These are phyloP conservation scores for Idris sp. DNA, from an alignment of 1,140 invertebrate species.

Conservation along the genomic window DNA sequence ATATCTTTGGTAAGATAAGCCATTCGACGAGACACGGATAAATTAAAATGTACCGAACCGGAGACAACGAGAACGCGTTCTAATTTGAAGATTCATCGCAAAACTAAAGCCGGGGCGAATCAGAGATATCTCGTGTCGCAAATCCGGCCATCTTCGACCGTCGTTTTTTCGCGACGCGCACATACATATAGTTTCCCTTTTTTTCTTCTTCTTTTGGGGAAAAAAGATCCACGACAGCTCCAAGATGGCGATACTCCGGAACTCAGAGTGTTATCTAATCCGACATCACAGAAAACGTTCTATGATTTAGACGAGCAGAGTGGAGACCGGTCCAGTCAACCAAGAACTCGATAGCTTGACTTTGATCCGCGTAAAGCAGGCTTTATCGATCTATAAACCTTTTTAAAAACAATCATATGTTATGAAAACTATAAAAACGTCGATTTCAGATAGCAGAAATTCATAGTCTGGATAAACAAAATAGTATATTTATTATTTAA, in stretches of 20 bases:
- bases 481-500: too few species aligned
- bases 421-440: conserved; percentile 31
- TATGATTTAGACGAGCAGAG: conserved; percentile 58
- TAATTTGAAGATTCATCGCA: conserved; percentile 80
- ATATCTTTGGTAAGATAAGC: too few species aligned
- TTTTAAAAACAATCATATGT: conserved; percentile 50
- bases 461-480: too few species aligned
- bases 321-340: conserved; percentile 54
- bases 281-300: conserved; percentile 49
- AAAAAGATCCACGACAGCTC: conserved; percentile 57
- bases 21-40: conserved; percentile 42
- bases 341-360: conserved; percentile 63
- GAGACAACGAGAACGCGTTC: conserved; percentile 66
- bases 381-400: conserved; percentile 52
- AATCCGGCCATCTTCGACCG: conserved; percentile 75
- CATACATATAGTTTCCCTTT: conserved; percentile 31
- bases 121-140: conserved; percentile 78
- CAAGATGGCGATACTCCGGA: conserved; percentile 64
- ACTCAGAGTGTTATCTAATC: conserved; percentile 60
- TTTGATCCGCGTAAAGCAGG: conserved; percentile 49
- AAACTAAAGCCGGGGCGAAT: conserved; percentile 79
- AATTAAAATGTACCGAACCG: conserved; percentile 56
- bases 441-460: too few species aligned
- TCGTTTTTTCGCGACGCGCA: conserved; percentile 46
- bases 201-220: conserved; percentile 10